These are phyloP conservation scores for Slavum lentiscoides DNA, from an alignment of 2,888 invertebrate species.

Conservation along the genomic window DNA sequence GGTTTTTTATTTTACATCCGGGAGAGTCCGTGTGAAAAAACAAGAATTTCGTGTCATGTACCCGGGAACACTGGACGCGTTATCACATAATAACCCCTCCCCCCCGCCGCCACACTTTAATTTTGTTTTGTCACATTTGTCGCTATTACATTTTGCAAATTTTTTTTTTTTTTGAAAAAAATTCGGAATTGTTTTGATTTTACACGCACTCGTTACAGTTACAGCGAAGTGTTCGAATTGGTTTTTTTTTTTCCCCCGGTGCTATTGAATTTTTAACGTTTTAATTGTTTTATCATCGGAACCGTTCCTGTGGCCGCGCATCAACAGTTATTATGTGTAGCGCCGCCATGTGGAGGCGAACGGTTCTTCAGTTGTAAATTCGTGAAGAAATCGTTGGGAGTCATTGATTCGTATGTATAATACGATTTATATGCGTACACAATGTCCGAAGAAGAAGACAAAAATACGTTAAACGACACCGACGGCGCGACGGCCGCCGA, in stretches of 20 bases:
- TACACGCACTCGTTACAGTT: neutral
- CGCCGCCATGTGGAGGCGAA: neutral
- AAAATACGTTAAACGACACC: conserved; percentile 4
- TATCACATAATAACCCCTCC: conserved; percentile 12
- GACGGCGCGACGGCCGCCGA: neutral
- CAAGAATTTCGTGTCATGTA: conserved; percentile 2
- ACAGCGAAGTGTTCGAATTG: neutral
- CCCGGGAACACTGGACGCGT: conserved; percentile 23
- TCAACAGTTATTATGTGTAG: conserved; percentile 14
- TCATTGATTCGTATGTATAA: conserved; percentile 4
- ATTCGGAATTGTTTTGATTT: neutral
- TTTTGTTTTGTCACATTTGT: conserved; percentile 38
- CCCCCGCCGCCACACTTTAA: conserved; percentile 8
- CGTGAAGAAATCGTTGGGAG: neutral
- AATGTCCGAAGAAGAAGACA: conserved; percentile 49
- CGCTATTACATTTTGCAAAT: conserved; percentile 13
- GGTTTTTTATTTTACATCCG: neutral
- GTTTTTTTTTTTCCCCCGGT: neutral
- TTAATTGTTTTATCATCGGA: neutral
- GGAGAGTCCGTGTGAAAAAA: neutral
- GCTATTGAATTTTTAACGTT: neutral
- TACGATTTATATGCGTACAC: neutral
- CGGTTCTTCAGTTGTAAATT: neutral
- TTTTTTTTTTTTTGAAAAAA: conserved; percentile 8
- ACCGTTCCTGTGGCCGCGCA: too few species aligned